phyloP scores from a whole-genome alignment of 2,113 vertebrate species.

The Meriones unguiculatus region DNA sequence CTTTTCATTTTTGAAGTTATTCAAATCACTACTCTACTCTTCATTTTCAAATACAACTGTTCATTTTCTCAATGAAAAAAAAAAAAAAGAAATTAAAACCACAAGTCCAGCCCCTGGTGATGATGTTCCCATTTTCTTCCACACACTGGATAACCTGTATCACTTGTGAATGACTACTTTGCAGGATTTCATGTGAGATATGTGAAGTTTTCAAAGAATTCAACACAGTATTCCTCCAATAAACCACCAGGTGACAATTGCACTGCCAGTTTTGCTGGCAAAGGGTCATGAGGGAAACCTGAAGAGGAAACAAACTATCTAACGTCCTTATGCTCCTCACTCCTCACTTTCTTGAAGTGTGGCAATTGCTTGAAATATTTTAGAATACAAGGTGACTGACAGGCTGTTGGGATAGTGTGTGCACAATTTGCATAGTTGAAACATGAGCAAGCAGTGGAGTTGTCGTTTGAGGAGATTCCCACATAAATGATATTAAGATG shows the following conservation, averaged over 20 bases:
- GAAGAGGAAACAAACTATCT: slow-evolving; percentile 17
- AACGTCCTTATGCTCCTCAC: background rate
- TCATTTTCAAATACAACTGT: slow-evolving; percentile 32
- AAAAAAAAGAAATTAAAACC: background rate
- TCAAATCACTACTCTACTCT: background rate
- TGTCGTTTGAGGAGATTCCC: slow-evolving; percentile 20
- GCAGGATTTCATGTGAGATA: background rate
- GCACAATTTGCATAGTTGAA: slow-evolving; percentile 38
- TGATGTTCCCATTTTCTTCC: background rate
- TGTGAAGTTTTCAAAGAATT: slow-evolving; percentile 13
- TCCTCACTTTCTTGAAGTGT: background rate
- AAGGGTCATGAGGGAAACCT: background rate
- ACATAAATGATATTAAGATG: slow-evolving; percentile 49
- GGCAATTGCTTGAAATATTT: background rate
- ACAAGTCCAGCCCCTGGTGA: background rate
- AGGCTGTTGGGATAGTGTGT: slow-evolving; percentile 18
- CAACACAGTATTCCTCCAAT: background rate
- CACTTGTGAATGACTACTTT: background rate
- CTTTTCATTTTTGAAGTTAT: background rate
- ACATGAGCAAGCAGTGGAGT: background rate
- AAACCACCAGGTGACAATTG: background rate
- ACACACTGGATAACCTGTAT: background rate
- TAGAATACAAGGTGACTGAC: slow-evolving; percentile 25
- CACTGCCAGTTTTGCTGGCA: background rate
- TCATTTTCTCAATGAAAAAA: slow-evolving; percentile 6